Conservation (phyloP, 2,888 invertebrate species). For the Chrysina gloriosa region DNA sequence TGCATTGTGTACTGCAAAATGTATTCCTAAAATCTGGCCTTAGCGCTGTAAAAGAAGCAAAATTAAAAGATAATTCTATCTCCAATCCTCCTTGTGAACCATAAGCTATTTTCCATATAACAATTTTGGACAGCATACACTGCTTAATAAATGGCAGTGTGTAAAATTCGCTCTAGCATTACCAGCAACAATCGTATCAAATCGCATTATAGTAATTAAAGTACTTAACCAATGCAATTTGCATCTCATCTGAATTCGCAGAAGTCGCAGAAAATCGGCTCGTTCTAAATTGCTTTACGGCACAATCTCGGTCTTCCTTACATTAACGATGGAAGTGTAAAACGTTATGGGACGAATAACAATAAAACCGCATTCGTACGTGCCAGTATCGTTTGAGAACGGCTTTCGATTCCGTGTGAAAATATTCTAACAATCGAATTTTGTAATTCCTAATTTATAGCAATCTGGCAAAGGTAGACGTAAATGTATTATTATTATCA, state of each 20-base stretch:
- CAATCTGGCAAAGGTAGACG: constrained; percentile 11
- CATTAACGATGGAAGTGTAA: not conserved
- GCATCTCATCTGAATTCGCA: not conserved
- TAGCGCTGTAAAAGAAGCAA: too few relatives aligned
- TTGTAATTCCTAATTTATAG: constrained; percentile 33
- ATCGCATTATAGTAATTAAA: not conserved
- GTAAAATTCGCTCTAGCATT: not conserved
- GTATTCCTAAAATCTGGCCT: too few relatives aligned
- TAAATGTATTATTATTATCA: constrained; percentile 29
- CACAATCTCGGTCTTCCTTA: not conserved
- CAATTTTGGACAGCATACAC: not conserved
- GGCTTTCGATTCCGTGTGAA: constrained; percentile 14
- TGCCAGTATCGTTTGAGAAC: not conserved
- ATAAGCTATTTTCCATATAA: too few relatives aligned
- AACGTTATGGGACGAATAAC: not conserved
- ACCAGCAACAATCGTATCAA: not conserved
- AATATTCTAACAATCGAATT: constrained; percentile 27
- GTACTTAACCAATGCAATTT: constrained; percentile 13
- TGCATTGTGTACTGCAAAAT: too few relatives aligned
- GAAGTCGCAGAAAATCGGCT: not conserved
- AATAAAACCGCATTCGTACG: not conserved
- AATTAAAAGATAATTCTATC: too few relatives aligned
- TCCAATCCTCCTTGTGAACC: too few relatives aligned
- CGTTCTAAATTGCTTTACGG: not conserved
- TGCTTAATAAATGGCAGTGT: not conserved